Base-by-base conservation (phyloP, 2,797 vertebrate species). In the Mormyrus hasselquistii region DNA sequence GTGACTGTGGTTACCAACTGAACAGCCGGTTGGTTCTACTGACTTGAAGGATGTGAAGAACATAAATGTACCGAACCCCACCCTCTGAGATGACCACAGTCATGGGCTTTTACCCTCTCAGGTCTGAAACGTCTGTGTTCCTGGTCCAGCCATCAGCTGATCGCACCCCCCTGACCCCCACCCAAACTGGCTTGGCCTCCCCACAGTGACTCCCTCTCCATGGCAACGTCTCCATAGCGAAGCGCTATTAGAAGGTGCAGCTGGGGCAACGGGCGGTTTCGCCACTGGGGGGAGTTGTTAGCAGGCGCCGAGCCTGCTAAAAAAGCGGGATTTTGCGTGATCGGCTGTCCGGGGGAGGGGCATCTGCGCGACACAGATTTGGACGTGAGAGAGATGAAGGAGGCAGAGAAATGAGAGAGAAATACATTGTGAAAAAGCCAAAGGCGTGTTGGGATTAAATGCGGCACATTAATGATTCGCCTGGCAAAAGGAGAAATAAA, bases 311-410 rank as follows among this genome's bases (percentile, higher is more conserved):
- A 90, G 88, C 88, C 76, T 88, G 73, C 89, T 87, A 86, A 91
- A 88, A 89, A 88, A 90, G 86, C 34, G 44, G 88, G 90, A 92
- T 90, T 87, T 90, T 89, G 90, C 57, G 29, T 87, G 82, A 88
- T 87, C 50, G 62, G 88, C 91, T 90, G 89, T 91, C 90, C 89
- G 88, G 88, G 89, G 90, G 86, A 90, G 87, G 79, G 88, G 91
- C 91, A 90, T 90, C 87, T 90, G 91, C 86, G 44, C 90, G 87
- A 91, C 83, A 41, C 25, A 57, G 87, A 90, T 87, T 90, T 82
- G 73, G 79, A 79, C 55, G 69, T 34, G 50, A 41, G 49, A 8
- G 14, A 87, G 62, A 22, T 12, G 22, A 19, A 22, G 52, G 65
- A 53, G 62, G 50, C 57, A 47, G 38, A 38, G 82, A 47, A 44